Conservation (phyloP, 1,140 invertebrate genomes). For the Protaetia brevitarsis region DNA sequence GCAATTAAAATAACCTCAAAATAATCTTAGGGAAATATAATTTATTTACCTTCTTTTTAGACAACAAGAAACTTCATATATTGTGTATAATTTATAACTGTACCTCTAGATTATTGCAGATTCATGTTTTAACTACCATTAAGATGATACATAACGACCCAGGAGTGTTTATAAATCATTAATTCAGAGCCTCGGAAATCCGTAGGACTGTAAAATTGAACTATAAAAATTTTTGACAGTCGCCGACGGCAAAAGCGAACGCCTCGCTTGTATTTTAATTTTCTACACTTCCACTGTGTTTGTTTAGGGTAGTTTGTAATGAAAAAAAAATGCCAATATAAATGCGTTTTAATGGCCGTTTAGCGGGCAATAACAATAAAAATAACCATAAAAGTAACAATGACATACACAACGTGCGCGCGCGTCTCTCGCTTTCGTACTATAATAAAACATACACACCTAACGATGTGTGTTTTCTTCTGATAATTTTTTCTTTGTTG, state of each 20-base stretch:
- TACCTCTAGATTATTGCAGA: too few relatives aligned
- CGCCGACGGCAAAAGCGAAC: conserved; percentile 24
- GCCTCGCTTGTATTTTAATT: neutral
- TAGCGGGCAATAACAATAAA: conserved; percentile 46
- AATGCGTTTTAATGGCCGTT: conserved; percentile 43
- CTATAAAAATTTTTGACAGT: neutral
- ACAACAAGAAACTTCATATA: too few relatives aligned
- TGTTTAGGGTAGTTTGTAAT: conserved; percentile 9
- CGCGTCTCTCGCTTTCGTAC: neutral
- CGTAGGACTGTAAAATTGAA: neutral
- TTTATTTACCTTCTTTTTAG: too few relatives aligned
- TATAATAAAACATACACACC: neutral
- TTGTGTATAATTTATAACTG: too few relatives aligned
- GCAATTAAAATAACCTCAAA: too few relatives aligned
- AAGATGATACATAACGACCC: neutral
- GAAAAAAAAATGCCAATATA: conserved; percentile 38
- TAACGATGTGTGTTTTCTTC: neutral
- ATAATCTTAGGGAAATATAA: too few relatives aligned
- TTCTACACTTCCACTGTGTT: neutral
- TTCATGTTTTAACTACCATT: neutral
- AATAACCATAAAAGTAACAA: conserved; percentile 36
- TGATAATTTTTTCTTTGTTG: neutral
- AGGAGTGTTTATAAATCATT: neutral
- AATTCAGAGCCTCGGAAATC: neutral
- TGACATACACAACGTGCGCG: conserved; percentile 15